These are phyloP conservation scores for Synanthedon vespiformis DNA, from an alignment of 2,888 invertebrate species.

Conservation along the genomic window DNA sequence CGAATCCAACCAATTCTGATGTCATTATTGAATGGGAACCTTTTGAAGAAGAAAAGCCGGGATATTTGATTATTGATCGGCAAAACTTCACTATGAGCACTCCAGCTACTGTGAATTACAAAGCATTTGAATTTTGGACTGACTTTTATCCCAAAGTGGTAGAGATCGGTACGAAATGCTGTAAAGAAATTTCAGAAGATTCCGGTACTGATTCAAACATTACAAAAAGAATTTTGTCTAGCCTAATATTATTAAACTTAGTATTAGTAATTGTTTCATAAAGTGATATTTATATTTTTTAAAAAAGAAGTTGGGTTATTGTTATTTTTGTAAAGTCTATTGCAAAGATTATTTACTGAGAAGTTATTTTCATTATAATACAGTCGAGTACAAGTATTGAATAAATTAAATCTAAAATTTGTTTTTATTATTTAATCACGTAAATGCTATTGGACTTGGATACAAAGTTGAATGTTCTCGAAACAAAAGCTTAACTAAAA, in stretches of 20 bases:
- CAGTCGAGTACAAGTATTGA: not conserved
- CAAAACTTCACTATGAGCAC: constrained; percentile 82
- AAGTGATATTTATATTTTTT: constrained; percentile 10
- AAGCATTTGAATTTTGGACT: constrained; percentile 86
- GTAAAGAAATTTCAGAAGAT: constrained; percentile 70
- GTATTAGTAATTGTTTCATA: constrained; percentile 36
- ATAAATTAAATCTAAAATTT: not conserved
- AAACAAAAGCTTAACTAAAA: not conserved
- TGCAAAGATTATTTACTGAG: constrained; percentile 8
- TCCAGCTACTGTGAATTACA: constrained; percentile 76
- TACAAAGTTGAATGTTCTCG: constrained; percentile 2
- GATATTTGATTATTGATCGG: constrained; percentile 79
- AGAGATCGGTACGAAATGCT: constrained; percentile 80
- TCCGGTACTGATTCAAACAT: constrained; percentile 34
- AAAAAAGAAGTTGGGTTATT: constrained; percentile 13
- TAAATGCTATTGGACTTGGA: not conserved
- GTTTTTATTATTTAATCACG: not conserved
- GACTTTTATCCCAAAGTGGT: constrained; percentile 84
- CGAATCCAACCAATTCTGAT: constrained; percentile 78
- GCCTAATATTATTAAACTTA: constrained; percentile 30
- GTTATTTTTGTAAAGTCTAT: constrained; percentile 63
- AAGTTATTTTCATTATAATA: not conserved
- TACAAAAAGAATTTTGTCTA: constrained; percentile 22
- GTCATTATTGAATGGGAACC: constrained; percentile 82
- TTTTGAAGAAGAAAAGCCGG: constrained; percentile 75